Base-by-base conservation (phyloP, 2,888 invertebrate genomes). In the Pseudococcus jackbeardsleyi region DNA sequence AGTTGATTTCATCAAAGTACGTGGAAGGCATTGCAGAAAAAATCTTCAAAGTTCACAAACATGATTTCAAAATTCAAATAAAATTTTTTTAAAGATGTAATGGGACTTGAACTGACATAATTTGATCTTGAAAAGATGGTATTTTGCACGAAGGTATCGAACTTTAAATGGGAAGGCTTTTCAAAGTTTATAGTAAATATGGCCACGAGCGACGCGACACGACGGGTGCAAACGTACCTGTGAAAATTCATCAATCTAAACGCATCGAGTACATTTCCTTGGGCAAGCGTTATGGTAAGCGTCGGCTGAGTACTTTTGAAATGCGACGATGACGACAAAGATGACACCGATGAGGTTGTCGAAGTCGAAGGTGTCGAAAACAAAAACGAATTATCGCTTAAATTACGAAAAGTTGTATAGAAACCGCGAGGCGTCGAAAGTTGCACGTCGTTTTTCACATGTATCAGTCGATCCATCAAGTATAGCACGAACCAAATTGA, bases 201-300 rank as follows among this genome's bases (percentile, higher is more conserved):
- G 42, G 42, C 9, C 15, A 50, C 15, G n/a, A n/a, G n/a, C n/a
- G n/a, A n/a, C n/a, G n/a, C n/a, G n/a, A n/a, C n/a, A n/a, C n/a
- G 48, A 12, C 12, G 11, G 48, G 11, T 15, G 12, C 8, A 50
- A 17, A 77, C n/a, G 8, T 86, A 87, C 87, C 87, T 77, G 48
- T 87, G 87, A 50, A 87, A 87, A 79, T 87, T 79, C 87, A 87
- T 87, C 48, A 46, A 26, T 26, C 15, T 87, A 26, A 87, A 79
- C 17, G 87, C 87, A 5, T 79, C 54, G 22, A 77, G 39, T 39
- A 87, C 33, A 19, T 46, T 87, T 17, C 22, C 54, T 11, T 86
- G 48, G 8, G 39, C 12, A 0, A 77, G 26, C 0, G 33, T 77
- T 6, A 77, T 42, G 15, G 77, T 77, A 15, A 42, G 0, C 7